Evolutionary conservation across 1,140 invertebrate genomes (phyloP).

Genomic region (Heliothis subflexa): DNA sequence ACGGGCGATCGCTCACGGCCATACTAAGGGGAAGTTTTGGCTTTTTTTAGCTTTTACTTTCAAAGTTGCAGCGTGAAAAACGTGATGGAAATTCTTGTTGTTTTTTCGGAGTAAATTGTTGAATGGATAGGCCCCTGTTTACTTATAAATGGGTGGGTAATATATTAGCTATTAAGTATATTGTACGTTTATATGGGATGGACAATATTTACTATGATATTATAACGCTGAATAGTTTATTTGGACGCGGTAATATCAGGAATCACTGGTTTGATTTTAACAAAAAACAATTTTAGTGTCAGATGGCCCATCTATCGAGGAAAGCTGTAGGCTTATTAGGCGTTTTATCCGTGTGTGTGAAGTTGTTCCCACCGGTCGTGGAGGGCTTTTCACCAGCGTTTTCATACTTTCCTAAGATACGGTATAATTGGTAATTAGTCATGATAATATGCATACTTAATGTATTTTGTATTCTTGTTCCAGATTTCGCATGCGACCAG

Average conservation of each 20-base stretch:
- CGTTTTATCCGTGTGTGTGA: too few species aligned
- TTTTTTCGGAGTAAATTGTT: background rate
- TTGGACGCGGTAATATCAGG: background rate
- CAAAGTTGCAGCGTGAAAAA: conserved; percentile 20
- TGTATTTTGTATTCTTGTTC: conserved; percentile 37
- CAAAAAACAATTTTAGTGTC: too few species aligned
- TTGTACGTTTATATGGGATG: too few species aligned
- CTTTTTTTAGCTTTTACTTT: conserved; percentile 30
- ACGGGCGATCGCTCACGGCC: conserved; percentile 42
- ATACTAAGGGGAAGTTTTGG: conserved; percentile 16
- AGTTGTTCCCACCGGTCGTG: too few species aligned
- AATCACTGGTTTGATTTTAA: too few species aligned
- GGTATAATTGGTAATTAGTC: too few species aligned
- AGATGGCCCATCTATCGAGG: too few species aligned
- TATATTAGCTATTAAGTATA: background rate
- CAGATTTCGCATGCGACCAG: conserved; percentile 63
- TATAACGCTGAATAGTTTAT: background rate
- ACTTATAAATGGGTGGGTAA: background rate
- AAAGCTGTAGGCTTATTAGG: too few species aligned
- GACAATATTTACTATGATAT: too few species aligned
- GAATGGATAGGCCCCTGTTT: background rate
- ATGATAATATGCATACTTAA: background rate
- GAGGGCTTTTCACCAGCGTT: too few species aligned
- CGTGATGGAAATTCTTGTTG: conserved; percentile 25
- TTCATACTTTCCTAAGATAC: too few species aligned